These are phyloP conservation scores for Hyposoter dolosus DNA, from an alignment of 2,888 invertebrate species.

Conservation along the genomic window DNA sequence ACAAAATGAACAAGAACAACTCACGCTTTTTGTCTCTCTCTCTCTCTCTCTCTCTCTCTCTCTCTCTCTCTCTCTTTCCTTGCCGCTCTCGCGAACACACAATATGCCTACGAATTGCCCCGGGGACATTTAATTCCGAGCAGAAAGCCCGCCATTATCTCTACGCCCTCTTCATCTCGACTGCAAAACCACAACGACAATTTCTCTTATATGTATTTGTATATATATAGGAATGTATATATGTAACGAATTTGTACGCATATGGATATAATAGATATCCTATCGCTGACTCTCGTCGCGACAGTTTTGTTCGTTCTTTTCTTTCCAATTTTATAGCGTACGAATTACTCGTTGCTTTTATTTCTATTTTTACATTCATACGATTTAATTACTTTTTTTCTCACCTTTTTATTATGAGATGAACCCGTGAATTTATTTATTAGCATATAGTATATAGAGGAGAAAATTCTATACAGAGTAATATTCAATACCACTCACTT, in stretches of 20 bases:
- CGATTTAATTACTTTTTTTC: constrained; percentile 2
- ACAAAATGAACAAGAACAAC: constrained; percentile 47
- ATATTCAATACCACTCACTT: background rate
- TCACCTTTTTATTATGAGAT: background rate
- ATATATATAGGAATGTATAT: background rate
- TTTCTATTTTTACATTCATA: background rate
- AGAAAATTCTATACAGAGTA: background rate
- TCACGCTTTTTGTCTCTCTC: constrained; percentile 20
- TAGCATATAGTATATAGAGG: background rate
- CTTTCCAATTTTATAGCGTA: background rate
- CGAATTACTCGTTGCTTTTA: background rate
- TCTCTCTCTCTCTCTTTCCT: constrained; percentile 10
- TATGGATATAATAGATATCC: background rate
- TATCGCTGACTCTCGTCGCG: background rate
- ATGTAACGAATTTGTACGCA: background rate
- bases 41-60: constrained; percentile 23
- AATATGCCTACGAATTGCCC: constrained; percentile 52
- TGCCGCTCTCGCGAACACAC: constrained; percentile 5
- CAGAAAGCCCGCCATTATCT: constrained; percentile 69
- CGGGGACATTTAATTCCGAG: constrained; percentile 69
- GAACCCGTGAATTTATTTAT: background rate
- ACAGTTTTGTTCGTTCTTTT: background rate
- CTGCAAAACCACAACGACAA: constrained; percentile 55
- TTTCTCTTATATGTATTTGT: constrained; percentile 6
- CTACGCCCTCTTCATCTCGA: constrained; percentile 43